Conservation (phyloP, 2,797 vertebrate genomes). For the Lepilemur ruficaudatus region DNA sequence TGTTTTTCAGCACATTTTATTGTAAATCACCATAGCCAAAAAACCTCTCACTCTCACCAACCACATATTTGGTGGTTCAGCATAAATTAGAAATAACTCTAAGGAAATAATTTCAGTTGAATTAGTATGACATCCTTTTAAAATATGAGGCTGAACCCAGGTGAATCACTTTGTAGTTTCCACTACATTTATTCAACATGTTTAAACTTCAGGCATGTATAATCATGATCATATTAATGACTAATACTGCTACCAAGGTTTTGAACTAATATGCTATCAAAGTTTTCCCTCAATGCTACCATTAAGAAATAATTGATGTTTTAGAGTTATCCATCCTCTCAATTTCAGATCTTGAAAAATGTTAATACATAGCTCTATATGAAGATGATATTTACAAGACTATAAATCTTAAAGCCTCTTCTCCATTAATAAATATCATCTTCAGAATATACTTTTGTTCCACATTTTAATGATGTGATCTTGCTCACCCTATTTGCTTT, state of each 20-base stretch:
- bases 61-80: background rate
- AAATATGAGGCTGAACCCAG: background rate
- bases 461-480: background rate
- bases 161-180: background rate
- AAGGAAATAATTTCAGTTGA: constrained; percentile 35
- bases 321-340: background rate
- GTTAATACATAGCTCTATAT: background rate
- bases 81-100: background rate
- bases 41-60: background rate
- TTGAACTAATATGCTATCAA: constrained; percentile 3
- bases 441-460: background rate
- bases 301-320: background rate
- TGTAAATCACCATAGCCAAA: background rate
- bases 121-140: background rate
- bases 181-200: background rate
- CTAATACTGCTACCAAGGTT: background rate
- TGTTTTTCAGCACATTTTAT: constrained; percentile 3
- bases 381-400: background rate
- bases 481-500: background rate
- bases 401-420: background rate
- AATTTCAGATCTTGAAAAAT: constrained; percentile 17
- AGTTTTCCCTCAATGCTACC: background rate
- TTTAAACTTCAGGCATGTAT: background rate
- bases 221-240: constrained; percentile 17
- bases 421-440: background rate